A percentile compares a stretch with the other conserved stretches of the same genome.
These are phyloP conservation scores for Trachelus troglodyta DNA, from an alignment of 2,888 invertebrate genomes.

Conservation along the genomic window DNA sequence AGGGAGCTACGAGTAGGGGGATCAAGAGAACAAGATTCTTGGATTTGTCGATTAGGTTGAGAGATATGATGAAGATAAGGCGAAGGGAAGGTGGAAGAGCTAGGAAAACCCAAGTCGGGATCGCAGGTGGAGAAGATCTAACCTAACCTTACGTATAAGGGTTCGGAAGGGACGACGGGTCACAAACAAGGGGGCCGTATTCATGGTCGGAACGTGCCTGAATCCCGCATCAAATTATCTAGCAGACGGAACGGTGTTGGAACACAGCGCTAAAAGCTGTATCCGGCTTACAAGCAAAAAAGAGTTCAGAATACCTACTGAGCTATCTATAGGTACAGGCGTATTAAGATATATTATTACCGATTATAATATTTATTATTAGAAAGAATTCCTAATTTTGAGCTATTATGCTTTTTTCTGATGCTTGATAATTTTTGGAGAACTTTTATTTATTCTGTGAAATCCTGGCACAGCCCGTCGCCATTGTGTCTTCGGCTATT, in stretches of 20 bases:
- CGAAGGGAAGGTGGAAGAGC: neutral
- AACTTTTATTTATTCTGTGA: neutral
- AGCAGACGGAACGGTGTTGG: neutral
- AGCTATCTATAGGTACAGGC: neutral
- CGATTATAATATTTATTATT: neutral
- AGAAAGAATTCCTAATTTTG: neutral
- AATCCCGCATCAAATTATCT: neutral
- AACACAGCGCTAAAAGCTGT: neutral
- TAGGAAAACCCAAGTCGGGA: neutral
- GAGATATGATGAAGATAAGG: neutral
- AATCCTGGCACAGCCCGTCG: neutral
- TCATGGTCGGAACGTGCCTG: slow-evolving; percentile 1
- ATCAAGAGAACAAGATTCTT: neutral
- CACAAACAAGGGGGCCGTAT: neutral
- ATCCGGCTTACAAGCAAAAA: neutral
- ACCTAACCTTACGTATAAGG: neutral
- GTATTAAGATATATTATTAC: neutral
- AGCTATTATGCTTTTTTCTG: neutral
- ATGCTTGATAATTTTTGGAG: neutral
- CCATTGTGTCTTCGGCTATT: too few relatives aligned
- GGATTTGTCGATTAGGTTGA: neutral
- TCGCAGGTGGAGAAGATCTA: neutral
- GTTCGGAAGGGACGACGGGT: neutral
- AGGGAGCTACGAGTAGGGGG: neutral
- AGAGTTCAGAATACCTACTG: neutral